Evolutionary conservation across 2,888 invertebrate species (phyloP), one percentile per base, ranked within the genome.

Genomic region (Drosophila basisetae): DNA sequence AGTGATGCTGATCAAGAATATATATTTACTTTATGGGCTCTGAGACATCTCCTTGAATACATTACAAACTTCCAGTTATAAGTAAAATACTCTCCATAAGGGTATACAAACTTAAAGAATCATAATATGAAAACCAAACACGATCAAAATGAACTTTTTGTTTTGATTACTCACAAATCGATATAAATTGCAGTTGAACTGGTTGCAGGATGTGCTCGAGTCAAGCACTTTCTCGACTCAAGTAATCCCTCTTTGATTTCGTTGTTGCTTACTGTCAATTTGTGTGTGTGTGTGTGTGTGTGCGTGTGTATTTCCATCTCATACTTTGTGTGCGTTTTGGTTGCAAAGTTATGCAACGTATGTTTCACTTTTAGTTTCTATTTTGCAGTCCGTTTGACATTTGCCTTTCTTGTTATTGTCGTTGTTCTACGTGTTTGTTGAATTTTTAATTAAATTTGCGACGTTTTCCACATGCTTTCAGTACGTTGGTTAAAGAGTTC

Each of bases 391-490:
- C 67, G 68, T 62, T 10, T 67, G 56, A 64, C 39, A 60, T 59
- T 72, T 70, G 62, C 67, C 43, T 41, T 31, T 31, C 31, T 31
- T 30, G 33, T 65, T 78, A 22, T 6, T 4, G 22, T 22, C 18
- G n/a, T 30, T 52, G 30, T 52, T 30, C 52, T 30, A 53, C 53
- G 47, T 66, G 78, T 76, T 73, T 82, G 80, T 84, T 84, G 85
- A 83, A 85, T 84, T 88, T 83, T 85, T 85, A 84, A 84, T 89
- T 84, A 78, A 84, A 78, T 85, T 84, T 78, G 64, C 58, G 73
- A 73, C 76, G 79, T 62, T 79, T 79, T 74, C 73, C 82, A 63
- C 74, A 61, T 66, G 55, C 69, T 62, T 30, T 18, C 7, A 37
- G 41, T n/a, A 18, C 50, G 4, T 22, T 58, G 33, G 30, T 39